Evolutionary conservation across 37 sponge, comb jelly and placozoan species (phyloP).

Genomic region (Ephydatia muelleri): DNA sequence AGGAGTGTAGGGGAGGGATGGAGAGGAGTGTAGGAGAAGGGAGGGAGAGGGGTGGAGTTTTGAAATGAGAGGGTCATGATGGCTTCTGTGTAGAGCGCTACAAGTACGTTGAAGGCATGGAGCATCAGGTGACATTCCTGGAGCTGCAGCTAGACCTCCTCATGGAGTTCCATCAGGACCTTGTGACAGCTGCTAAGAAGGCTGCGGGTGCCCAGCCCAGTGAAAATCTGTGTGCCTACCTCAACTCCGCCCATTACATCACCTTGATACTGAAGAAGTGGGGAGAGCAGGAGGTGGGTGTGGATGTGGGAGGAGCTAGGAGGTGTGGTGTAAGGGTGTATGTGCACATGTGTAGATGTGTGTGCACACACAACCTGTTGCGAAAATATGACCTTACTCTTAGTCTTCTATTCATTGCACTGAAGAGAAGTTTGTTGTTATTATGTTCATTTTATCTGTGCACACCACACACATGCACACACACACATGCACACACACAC

Average conservation of each 20-base stretch:
- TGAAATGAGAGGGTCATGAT: no score
- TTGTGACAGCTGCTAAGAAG: conserved; percentile 9
- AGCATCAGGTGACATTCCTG: conserved; percentile 54
- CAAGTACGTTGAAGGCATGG: conserved; percentile 18
- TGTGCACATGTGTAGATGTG: no score
- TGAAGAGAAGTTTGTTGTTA: no score
- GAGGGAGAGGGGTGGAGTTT: neutral
- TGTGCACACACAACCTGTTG: no score
- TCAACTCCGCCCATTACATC: conserved; percentile 72
- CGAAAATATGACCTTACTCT: no score
- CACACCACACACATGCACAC: no score
- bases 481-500: no score
- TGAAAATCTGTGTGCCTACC: conserved; percentile 39
- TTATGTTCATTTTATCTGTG: no score
- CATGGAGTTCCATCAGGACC: conserved; percentile 68
- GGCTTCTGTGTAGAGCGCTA: conserved; percentile 46
- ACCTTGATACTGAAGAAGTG: conserved; percentile 48
- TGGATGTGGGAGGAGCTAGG: neutral
- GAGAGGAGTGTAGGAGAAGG: neutral
- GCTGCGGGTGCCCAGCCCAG: conserved; percentile 13
- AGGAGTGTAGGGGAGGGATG: conserved; percentile 48
- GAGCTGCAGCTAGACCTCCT: conserved; percentile 63
- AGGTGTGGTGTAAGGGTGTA: no score
- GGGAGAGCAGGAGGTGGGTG: conserved; percentile 64
- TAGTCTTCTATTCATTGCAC: no score